Conservation (phyloP, 2,888 invertebrate species). For the Venusia cambrica region DNA sequence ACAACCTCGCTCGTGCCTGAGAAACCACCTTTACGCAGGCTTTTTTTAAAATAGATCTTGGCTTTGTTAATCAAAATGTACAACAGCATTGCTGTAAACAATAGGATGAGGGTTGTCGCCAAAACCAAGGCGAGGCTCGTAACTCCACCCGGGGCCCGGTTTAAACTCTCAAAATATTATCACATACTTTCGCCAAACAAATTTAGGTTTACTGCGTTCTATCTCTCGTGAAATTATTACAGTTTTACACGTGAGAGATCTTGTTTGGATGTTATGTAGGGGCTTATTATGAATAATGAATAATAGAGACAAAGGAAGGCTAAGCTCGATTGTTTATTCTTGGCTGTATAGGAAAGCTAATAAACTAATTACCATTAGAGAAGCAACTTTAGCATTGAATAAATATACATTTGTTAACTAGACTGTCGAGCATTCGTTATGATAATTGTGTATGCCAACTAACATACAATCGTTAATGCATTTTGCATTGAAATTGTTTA, state of each 20-base stretch:
- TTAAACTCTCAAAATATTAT: slow-evolving; percentile 26
- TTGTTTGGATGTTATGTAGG: slow-evolving; percentile 11
- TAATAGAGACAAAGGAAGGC: too few relatives aligned
- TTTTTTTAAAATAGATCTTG: too few relatives aligned
- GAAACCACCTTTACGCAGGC: too few relatives aligned
- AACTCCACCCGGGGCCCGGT: slow-evolving; percentile 38
- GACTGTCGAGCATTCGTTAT: slow-evolving; percentile 8
- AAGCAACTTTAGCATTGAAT: too few relatives aligned
- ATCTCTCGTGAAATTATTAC: slow-evolving; percentile 20
- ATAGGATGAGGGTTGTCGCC: slow-evolving; percentile 49
- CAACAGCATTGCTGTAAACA: slow-evolving; percentile 36
- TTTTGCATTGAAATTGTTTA: too few relatives aligned
- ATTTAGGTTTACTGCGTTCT: slow-evolving; percentile 23
- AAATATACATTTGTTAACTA: too few relatives aligned
- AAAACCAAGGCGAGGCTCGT: slow-evolving; percentile 42
- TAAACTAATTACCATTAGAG: too few relatives aligned
- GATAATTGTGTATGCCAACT: slow-evolving; percentile 10
- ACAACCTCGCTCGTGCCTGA: too few relatives aligned
- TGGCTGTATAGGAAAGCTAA: too few relatives aligned
- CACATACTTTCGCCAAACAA: slow-evolving; percentile 25
- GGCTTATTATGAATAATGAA: slow-evolving; percentile 5
- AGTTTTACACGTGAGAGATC: slow-evolving; percentile 14
- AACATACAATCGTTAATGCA: too few relatives aligned
- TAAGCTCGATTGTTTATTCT: too few relatives aligned
- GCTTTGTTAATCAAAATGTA: slow-evolving; percentile 10